These are phyloP conservation scores for Lichenostomus cassidix DNA, from an alignment of 2,113 vertebrate species.

Conservation along the genomic window DNA sequence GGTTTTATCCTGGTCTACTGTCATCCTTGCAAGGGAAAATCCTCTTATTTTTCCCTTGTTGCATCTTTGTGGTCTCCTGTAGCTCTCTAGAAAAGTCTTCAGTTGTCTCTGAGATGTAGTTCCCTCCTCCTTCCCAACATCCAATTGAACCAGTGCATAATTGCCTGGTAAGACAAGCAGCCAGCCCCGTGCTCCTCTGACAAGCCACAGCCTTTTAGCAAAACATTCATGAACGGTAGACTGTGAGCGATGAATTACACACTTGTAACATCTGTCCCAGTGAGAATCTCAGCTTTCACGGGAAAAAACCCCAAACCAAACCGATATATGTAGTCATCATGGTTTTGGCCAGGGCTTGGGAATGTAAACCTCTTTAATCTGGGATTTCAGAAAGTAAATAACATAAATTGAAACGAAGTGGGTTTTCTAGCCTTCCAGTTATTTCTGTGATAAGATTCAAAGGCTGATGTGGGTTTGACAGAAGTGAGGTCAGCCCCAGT, in stretches of 20 bases:
- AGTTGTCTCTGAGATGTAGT: background rate
- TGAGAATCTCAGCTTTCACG: conserved; percentile 23
- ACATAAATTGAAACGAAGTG: background rate
- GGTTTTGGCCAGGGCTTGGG: conserved; percentile 32
- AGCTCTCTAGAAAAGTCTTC: background rate
- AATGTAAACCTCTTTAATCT: conserved; percentile 38
- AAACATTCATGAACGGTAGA: background rate
- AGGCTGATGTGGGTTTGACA: background rate
- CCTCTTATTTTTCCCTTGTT: background rate
- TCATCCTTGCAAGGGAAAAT: background rate
- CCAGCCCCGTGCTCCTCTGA: background rate
- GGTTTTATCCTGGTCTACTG: background rate
- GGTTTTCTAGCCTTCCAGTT: background rate
- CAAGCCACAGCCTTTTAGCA: conserved; percentile 12
- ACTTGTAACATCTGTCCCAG: conserved; percentile 34
- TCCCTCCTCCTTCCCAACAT: background rate
- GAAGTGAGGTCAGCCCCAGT: background rate
- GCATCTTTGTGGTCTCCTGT: background rate
- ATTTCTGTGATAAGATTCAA: conserved; percentile 1
- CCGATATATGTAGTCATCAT: background rate
- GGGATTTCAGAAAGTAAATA: conserved; percentile 5
- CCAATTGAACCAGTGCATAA: fast-evolving
- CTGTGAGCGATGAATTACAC: background rate
- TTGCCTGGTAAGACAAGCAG: background rate
- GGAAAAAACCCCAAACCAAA: background rate